phyloP scores from a whole-genome alignment of 1,140 invertebrate species.

The Leptopilina boulardi region DNA sequence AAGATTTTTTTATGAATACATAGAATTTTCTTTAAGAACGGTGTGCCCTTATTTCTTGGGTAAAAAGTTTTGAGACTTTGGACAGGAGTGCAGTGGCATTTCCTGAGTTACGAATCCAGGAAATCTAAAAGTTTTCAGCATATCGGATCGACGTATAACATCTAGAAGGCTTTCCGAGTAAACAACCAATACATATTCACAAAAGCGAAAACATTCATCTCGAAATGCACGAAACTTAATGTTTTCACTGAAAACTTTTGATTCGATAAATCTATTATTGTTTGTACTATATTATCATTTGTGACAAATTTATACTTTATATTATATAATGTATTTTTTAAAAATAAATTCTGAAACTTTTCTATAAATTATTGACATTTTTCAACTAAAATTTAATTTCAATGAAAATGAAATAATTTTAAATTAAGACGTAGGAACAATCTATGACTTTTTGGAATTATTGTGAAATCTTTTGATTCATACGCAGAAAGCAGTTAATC shows the following conservation, averaged over 20 bases:
- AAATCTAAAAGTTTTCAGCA: slow-evolving; percentile 53
- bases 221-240: slow-evolving; percentile 17
- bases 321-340: too few species aligned
- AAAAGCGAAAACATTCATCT: slow-evolving; percentile 28
- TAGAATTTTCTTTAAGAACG: neutral
- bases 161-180: slow-evolving; percentile 64
- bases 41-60: neutral
- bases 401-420: too few species aligned
- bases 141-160: slow-evolving; percentile 68
- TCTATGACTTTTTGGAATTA: too few species aligned
- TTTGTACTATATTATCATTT: slow-evolving; percentile 12
- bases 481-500: slow-evolving; percentile 33
- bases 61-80: slow-evolving; percentile 13
- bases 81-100: slow-evolving; percentile 24
- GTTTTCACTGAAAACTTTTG: slow-evolving; percentile 2
- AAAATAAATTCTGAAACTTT: too few species aligned
- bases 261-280: slow-evolving; percentile 7
- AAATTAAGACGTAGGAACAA: too few species aligned
- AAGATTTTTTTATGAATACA: neutral
- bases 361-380: too few species aligned
- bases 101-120: slow-evolving; percentile 29
- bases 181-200: slow-evolving; percentile 65
- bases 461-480: too few species aligned
- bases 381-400: too few species aligned
- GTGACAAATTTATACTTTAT: neutral